These are phyloP conservation scores for Drosophila mayri DNA, from an alignment of 1,140 invertebrate genomes.

Conservation along the genomic window DNA sequence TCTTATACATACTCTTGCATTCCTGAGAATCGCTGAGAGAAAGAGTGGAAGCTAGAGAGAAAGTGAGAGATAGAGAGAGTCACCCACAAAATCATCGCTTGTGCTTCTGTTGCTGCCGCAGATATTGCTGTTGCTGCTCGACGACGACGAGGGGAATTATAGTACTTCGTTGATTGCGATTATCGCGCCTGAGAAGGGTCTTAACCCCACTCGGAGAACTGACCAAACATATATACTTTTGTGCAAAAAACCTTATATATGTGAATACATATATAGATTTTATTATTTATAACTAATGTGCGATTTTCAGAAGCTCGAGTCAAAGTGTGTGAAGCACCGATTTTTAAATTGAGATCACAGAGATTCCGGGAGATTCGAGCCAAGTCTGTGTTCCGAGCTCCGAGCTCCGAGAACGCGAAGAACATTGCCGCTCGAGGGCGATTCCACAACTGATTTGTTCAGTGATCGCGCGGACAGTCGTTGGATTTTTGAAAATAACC, in stretches of 20 bases:
- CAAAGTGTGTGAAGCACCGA: conserved; percentile 43
- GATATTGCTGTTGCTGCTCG: conserved; percentile 25
- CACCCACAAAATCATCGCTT: conserved; percentile 16
- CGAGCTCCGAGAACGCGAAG: conserved; percentile 51
- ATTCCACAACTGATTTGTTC: conserved; percentile 82
- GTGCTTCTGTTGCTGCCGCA: conserved; percentile 10
- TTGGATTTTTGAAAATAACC: conserved; percentile 84
- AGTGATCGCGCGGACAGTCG: conserved; percentile 82
- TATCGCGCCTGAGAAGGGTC: conserved; percentile 74
- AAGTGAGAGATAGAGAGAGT: conserved; percentile 11
- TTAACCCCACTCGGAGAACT: conserved; percentile 71
- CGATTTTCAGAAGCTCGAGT: conserved; percentile 1
- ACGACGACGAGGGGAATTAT: conserved; percentile 32
- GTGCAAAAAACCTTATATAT: conserved; percentile 12
- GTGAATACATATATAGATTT: conserved; percentile 3
- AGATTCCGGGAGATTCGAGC: conserved; percentile 3
- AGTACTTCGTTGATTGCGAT: conserved; percentile 66
- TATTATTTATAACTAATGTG: conserved; percentile 8
- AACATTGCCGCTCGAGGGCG: conserved; percentile 80
- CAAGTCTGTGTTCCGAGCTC: conserved; percentile 7
- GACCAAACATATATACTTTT: conserved; percentile 45
- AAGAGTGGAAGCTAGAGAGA: not conserved
- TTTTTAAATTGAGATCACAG: conserved; percentile 15
- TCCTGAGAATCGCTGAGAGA: conserved; percentile 2
- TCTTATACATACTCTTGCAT: conserved; percentile 31